Evolutionary conservation across 2,113 vertebrate genomes (phyloP).

Genomic region (Drymodes brunneopygia): DNA sequence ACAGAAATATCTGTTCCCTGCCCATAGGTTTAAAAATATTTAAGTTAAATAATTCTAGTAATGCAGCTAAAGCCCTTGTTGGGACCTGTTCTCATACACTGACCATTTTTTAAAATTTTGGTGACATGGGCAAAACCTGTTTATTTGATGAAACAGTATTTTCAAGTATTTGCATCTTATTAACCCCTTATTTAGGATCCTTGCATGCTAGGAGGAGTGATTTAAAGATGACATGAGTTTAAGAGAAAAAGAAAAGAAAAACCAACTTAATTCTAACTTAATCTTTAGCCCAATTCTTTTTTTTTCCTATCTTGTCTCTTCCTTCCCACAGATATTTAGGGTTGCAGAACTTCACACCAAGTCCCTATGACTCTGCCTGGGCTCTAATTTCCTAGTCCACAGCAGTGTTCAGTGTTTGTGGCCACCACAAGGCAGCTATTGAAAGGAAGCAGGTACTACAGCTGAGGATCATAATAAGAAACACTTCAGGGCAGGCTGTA

Average conservation of each 20-base stretch:
- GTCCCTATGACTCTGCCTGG: constrained; percentile 62
- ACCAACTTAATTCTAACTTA: constrained; percentile 13
- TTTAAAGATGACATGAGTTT: constrained; percentile 7
- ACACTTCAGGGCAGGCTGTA: constrained; percentile 55
- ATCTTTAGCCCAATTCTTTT: constrained; percentile 58
- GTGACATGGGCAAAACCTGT: not conserved
- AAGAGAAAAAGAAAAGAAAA: not conserved
- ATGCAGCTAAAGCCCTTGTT: not conserved
- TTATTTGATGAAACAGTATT: not conserved
- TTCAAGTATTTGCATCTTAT: not conserved
- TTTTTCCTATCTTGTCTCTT: constrained; percentile 64
- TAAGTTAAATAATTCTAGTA: not conserved
- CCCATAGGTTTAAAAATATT: not conserved
- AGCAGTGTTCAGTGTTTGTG: constrained; percentile 65
- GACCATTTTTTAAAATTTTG: not conserved
- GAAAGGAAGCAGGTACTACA: constrained; percentile 66
- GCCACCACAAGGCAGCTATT: constrained; percentile 64
- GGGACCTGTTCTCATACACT: not conserved
- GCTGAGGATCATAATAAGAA: constrained; percentile 45
- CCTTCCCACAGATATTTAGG: constrained; percentile 65
- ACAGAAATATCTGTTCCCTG: not conserved
- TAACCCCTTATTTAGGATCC: constrained; percentile 15
- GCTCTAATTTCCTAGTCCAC: constrained; percentile 64
- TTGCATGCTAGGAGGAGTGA: constrained; percentile 45
- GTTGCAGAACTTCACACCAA: constrained; percentile 66